Conservation (phyloP, 2,797 vertebrate genomes). For the Allobates femoralis region DNA sequence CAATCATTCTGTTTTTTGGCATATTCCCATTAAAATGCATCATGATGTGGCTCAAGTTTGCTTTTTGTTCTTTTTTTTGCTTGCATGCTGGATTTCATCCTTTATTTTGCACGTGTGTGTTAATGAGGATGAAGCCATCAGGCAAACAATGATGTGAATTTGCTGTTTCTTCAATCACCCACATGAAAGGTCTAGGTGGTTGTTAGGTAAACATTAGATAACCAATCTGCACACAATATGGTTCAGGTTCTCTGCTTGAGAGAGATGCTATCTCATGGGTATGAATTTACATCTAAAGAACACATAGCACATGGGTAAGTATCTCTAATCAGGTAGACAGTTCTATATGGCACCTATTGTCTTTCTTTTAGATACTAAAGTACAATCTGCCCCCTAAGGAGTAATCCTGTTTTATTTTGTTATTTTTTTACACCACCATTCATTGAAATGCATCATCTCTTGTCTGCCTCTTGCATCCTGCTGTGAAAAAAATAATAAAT, state of each 20-base stretch:
- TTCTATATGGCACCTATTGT: not conserved
- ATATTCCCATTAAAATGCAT: no score
- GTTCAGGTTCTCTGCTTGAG: not conserved
- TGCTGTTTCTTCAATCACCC: not conserved
- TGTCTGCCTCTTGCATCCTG: not conserved
- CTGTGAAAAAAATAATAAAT: not conserved
- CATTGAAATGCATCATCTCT: not conserved
- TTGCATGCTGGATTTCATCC: not conserved
- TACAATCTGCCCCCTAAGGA: not conserved
- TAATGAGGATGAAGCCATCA: not conserved
- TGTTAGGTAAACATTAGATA: not conserved
- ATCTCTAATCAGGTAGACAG: not conserved
- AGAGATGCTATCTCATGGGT: not conserved
- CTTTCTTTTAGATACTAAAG: not conserved
- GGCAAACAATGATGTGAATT: not conserved
- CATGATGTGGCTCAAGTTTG: no score
- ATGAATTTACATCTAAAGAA: not conserved
- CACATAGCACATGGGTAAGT: not conserved
- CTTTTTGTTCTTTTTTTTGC: no score
- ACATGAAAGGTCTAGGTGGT: not conserved
- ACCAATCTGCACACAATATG: not conserved
- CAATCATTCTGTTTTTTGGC: no score
- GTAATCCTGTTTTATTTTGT: not conserved
- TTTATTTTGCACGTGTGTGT: not conserved
- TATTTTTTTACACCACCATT: not conserved